A percentile compares a stretch with the other conserved stretches of the same genome.
phyloP scores from a whole-genome alignment of 2,113 vertebrate genomes.

The Rhegmatorhina hoffmannsi region DNA sequence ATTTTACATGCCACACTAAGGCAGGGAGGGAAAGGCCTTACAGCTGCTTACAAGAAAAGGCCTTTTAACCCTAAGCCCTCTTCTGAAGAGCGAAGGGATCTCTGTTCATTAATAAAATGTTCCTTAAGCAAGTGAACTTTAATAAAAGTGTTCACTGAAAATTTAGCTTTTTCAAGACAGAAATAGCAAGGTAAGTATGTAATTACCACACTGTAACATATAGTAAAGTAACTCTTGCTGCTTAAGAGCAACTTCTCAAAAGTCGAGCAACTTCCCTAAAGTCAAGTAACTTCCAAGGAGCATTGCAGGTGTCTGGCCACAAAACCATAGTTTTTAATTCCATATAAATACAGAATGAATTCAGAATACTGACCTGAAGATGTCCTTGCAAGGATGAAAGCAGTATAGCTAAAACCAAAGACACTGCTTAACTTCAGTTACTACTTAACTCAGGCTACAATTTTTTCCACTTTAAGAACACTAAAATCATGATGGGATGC shows the following conservation, averaged over 20 bases:
- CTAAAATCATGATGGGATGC: background rate
- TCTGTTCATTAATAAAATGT: background rate
- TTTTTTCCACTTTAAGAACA: background rate
- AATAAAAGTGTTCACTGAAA: background rate
- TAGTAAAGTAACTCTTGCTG: background rate
- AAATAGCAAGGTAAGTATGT: background rate
- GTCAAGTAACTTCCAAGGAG: background rate
- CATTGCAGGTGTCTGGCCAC: background rate
- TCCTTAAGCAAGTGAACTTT: background rate
- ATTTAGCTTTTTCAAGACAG: background rate
- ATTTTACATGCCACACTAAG: background rate
- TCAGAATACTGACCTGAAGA: background rate
- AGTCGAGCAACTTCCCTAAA: background rate
- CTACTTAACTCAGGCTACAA: background rate
- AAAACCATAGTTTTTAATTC: background rate
- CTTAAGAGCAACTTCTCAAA: background rate
- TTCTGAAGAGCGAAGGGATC: background rate
- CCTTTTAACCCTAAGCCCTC: background rate
- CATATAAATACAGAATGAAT: background rate
- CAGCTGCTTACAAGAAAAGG: background rate
- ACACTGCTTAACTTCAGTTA: background rate
- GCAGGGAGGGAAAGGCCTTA: background rate
- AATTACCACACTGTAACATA: background rate
- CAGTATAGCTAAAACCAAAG: background rate
- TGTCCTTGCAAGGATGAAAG: background rate